Base-by-base conservation (phyloP, 1,140 invertebrate species). In the Drosophila athabasca region DNA sequence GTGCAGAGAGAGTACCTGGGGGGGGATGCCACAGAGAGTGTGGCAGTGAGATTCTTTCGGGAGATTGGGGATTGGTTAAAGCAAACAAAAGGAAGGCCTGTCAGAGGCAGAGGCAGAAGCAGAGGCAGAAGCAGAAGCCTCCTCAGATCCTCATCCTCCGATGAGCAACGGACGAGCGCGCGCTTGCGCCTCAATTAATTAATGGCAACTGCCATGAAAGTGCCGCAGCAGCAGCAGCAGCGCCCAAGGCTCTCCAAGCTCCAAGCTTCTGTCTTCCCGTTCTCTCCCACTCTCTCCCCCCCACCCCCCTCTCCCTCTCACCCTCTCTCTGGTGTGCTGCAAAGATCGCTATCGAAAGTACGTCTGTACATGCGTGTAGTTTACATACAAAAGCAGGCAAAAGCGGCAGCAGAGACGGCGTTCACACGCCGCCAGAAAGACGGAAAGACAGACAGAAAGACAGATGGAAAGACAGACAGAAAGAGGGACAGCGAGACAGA, bases 351-450 rank as follows among this genome's bases (percentile, higher is more conserved):
- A 87, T 87, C 82, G 82, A 87, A 87, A 88, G 83, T 87, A 87
- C 83, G 76, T 87, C 65, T 85, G 72, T 88, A 82, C 78, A 87
- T 87, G 82, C 82, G 82, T 87, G 82, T 87, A 87, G 83, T 88
- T 87, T 78, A 87, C 83, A 82, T 85, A 87, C 73, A 81, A 83
- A 69, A 49, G 57, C 9, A n/a, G 22, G 29, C 15, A 46, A 24
- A 3, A 24, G 24, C 24, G 5, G 24, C 24, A 4, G 4, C 24
- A 77, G 57, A 72, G 79, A 74, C 68, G 35, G 35, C 35, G 79
- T 82, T 82, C 79, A 82, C 79, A 82, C 79, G 79, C 79, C 79
- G 67, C 78, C 65, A 58, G 51, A 51, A 6, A 64, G 31, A 11
- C 50, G 19, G 26, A 11, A 3, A 62, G 41, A 5, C 48, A 45